Evolutionary conservation across 1,140 invertebrate species (phyloP).

Genomic region (Homarus americanus): DNA sequence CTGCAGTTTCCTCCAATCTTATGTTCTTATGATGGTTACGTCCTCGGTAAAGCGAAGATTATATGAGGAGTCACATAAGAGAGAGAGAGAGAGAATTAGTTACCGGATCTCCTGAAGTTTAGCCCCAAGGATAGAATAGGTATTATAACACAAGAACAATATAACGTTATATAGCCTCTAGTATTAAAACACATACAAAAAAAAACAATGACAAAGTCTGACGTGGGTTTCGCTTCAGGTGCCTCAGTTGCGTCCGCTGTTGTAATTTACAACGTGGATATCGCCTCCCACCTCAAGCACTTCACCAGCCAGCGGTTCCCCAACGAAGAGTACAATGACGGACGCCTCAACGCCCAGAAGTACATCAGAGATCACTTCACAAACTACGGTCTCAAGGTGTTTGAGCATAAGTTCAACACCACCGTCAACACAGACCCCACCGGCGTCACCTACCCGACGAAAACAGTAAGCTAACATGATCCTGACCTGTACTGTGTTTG

Average conservation of each 20-base stretch:
- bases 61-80: no score
- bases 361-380: constrained; percentile 29
- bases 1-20: no score
- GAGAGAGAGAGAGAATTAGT: no score
- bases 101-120: no score
- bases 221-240: no score
- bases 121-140: no score
- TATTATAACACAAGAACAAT: no score
- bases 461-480: neutral
- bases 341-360: neutral
- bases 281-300: constrained; percentile 2
- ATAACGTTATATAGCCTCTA: no score
- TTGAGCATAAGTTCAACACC: constrained; percentile 55
- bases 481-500: neutral
- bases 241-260: neutral
- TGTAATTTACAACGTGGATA: neutral
- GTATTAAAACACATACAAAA: no score
- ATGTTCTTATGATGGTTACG: no score
- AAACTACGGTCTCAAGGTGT: constrained; percentile 37
- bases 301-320: constrained; percentile 25
- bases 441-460: neutral
- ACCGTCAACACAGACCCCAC: neutral
- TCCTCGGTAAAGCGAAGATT: no score
- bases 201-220: no score
- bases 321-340: neutral